Conservation (phyloP, 2,888 invertebrate genomes). For the Nephrocerus scutellatus region DNA sequence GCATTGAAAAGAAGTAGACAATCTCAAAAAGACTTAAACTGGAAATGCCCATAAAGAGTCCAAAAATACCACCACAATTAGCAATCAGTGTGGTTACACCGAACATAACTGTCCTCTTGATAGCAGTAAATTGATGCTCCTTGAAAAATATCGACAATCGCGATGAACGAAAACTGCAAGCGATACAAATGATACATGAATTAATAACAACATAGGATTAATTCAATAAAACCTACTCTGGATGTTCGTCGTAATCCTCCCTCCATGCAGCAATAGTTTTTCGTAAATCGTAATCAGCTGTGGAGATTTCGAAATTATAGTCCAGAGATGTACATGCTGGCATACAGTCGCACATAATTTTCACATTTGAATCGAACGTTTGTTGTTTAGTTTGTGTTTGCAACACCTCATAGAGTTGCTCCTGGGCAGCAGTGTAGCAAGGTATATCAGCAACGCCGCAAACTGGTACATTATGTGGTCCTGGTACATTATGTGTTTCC, state of each 20-base stretch:
- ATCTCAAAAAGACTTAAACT: conserved; percentile 49
- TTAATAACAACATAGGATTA: not conserved
- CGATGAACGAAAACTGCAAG: conserved; percentile 50
- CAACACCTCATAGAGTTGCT: conserved; percentile 31
- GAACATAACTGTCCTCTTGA: conserved; percentile 59
- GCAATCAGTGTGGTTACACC: conserved; percentile 61
- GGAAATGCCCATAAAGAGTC: conserved; percentile 47
- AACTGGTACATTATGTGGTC: conserved; percentile 38
- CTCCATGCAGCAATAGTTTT: conserved; percentile 34
- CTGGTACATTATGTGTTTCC: conserved; percentile 20
- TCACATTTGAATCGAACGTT: conserved; percentile 23
- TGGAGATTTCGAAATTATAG: conserved; percentile 43
- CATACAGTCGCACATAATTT: conserved; percentile 40
- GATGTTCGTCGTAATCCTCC: conserved; percentile 34
- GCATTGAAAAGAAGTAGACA: conserved; percentile 51
- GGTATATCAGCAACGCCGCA: conserved; percentile 39
- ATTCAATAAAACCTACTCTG: conserved; percentile 29
- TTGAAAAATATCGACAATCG: conserved; percentile 63
- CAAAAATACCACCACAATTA: conserved; percentile 62
- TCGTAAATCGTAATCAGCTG: conserved; percentile 32
- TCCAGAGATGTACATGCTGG: conserved; percentile 42
- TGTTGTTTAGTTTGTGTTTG: conserved; percentile 37
- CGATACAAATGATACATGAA: not conserved
- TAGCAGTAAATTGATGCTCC: conserved; percentile 63
- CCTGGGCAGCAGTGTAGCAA: conserved; percentile 41